These are phyloP conservation scores for Sinocyclocheilus anophthalmus DNA, from an alignment of 2,113 vertebrate genomes.

Conservation along the genomic window DNA sequence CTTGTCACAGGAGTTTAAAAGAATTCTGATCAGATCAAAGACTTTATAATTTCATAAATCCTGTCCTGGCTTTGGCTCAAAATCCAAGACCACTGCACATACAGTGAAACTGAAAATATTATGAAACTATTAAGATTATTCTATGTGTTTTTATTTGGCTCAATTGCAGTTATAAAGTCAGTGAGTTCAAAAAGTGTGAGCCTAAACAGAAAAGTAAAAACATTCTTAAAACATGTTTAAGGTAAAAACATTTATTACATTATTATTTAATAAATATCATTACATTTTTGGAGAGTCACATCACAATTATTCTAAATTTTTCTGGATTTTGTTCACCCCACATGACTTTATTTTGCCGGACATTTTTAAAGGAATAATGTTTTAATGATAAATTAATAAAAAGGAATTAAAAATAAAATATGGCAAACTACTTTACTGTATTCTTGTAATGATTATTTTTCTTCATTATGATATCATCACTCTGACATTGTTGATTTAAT, in stretches of 20 bases:
- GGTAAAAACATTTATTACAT: background rate
- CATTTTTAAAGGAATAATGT: background rate
- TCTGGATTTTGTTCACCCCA: background rate
- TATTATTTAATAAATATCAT: background rate
- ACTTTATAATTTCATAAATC: conserved; percentile 46
- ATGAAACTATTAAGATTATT: background rate
- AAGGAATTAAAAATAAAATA: background rate
- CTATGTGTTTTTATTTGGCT: conserved; percentile 7
- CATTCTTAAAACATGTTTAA: background rate
- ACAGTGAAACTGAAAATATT: conserved; percentile 49
- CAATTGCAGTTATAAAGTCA: background rate
- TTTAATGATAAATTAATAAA: background rate
- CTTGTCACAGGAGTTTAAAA: conserved; percentile 65
- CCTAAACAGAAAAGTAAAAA: background rate
- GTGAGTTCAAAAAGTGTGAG: background rate
- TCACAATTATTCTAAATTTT: background rate
- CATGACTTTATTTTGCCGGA: background rate
- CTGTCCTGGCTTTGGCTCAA: conserved; percentile 52
- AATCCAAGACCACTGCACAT: conserved; percentile 30
- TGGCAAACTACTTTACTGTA: background rate
- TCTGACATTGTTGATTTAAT: background rate
- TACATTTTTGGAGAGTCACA: background rate
- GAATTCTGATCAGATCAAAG: conserved; percentile 72
- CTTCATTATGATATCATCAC: background rate
- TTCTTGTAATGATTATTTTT: background rate